phyloP scores from a whole-genome alignment of 2,888 invertebrate species.

The Cerceris ruficornis region DNA sequence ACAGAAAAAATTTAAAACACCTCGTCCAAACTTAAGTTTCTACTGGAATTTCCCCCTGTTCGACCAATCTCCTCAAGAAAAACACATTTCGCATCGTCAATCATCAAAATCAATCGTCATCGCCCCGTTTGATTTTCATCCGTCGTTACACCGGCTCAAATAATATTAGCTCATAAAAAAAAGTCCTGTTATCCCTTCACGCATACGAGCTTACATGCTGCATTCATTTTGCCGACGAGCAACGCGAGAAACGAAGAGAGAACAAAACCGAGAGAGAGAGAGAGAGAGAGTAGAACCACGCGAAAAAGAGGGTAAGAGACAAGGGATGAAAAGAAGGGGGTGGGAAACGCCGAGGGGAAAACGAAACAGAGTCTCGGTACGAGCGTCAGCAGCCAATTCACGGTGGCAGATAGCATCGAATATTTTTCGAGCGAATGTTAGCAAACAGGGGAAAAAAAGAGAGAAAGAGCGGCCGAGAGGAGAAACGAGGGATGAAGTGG shows the following conservation, averaged over 20 bases:
- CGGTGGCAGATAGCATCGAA: conserved; percentile 72
- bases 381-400: conserved; percentile 70
- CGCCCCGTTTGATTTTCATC: neutral
- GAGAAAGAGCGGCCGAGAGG: neutral
- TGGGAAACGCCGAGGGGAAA: conserved; percentile 27
- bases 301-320: neutral
- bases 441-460: conserved; percentile 45
- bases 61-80: neutral
- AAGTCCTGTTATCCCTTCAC: conserved; percentile 26
- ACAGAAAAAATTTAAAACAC: no score
- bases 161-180: conserved; percentile 32
- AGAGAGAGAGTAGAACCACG: neutral
- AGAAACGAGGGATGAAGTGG: neutral
- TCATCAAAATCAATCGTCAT: neutral
- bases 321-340: neutral
- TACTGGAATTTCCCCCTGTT: no score
- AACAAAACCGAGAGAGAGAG: neutral
- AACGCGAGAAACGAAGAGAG: neutral
- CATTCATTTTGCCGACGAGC: conserved; percentile 25
- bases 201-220: conserved; percentile 36
- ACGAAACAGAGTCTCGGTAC: conserved; percentile 56
- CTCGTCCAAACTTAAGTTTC: no score
- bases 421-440: conserved; percentile 72
- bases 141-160: neutral
- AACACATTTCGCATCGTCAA: neutral